A percentile compares a stretch with the other conserved stretches of the same genome.
These are phyloP conservation scores for Chrysochloris asiatica DNA, from an alignment of 2,113 vertebrate species.

Conservation along the genomic window DNA sequence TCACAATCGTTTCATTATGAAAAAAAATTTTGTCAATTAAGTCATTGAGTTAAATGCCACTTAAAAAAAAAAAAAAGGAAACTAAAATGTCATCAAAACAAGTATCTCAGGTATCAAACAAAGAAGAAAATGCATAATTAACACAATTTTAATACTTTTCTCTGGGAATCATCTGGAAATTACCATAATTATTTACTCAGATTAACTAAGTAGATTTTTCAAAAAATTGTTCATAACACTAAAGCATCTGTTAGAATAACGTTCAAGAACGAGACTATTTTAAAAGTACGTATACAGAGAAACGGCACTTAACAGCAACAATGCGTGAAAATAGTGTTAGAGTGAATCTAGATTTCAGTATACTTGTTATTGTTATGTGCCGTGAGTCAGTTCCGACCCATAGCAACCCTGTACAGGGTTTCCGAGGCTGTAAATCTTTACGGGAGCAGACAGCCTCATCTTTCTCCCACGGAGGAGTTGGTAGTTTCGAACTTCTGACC, in stretches of 20 bases:
- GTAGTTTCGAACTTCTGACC: too few relatives aligned
- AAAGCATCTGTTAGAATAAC: conserved; percentile 11
- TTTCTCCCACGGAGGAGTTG: too few relatives aligned
- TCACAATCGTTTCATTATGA: background rate
- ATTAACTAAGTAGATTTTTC: background rate
- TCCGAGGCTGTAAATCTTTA: too few relatives aligned
- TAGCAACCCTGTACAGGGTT: too few relatives aligned
- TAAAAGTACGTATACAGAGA: too few relatives aligned
- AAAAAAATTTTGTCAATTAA: conserved; percentile 6
- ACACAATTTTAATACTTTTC: background rate
- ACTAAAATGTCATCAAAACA: background rate
- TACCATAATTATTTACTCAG: background rate
- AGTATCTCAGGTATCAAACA: background rate
- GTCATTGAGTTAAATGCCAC: background rate
- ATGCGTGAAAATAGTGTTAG: background rate
- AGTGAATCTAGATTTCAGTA: background rate
- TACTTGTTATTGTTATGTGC: background rate
- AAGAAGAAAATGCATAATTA: background rate
- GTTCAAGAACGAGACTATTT: too few relatives aligned
- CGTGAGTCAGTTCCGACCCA: background rate
- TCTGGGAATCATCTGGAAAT: background rate
- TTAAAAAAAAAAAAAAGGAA: conserved; percentile 20
- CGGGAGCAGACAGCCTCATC: too few relatives aligned
- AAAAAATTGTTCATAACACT: background rate
- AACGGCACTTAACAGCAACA: too few relatives aligned